A percentile compares a stretch with the other conserved stretches of the same genome.
Evolutionary conservation across 2,797 vertebrate genomes (phyloP).

Genomic region (Pseudochirops cupreus): DNA sequence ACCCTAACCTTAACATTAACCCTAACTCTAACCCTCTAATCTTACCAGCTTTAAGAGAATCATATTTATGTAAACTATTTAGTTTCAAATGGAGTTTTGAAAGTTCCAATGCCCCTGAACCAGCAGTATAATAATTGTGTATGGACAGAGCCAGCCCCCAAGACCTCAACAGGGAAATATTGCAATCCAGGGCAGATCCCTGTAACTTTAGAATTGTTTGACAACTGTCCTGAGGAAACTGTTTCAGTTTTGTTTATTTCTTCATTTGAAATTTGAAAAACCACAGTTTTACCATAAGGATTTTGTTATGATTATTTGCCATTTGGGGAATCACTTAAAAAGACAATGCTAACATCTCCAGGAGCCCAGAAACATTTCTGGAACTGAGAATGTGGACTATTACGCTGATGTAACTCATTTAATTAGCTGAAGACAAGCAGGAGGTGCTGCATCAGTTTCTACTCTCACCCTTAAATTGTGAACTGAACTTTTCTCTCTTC

Average conservation of each 20-base stretch:
- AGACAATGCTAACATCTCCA: not conserved
- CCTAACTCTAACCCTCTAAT: too few species aligned
- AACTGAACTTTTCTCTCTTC: not conserved
- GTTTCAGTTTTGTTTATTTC: not conserved
- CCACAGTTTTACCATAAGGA: not conserved
- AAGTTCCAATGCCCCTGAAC: not conserved
- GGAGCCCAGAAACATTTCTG: not conserved
- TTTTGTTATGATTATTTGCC: not conserved
- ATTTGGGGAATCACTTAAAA: not conserved
- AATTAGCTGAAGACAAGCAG: not conserved
- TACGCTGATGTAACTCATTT: not conserved
- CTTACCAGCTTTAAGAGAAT: not conserved
- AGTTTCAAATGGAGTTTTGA: not conserved
- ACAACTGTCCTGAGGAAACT: not conserved
- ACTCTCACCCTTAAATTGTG: not conserved
- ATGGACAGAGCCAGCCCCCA: not conserved
- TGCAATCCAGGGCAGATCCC: not conserved
- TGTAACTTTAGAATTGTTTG: not conserved
- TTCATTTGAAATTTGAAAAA: not conserved
- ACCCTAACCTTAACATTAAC: too few species aligned
- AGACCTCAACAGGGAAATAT: not conserved
- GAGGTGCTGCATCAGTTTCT: not conserved
- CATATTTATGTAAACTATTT: not conserved
- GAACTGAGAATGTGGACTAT: not conserved
- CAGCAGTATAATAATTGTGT: not conserved